Evolutionary conservation across 2,888 invertebrate genomes (phyloP).

Genomic region (Scrobipalpa costella): DNA sequence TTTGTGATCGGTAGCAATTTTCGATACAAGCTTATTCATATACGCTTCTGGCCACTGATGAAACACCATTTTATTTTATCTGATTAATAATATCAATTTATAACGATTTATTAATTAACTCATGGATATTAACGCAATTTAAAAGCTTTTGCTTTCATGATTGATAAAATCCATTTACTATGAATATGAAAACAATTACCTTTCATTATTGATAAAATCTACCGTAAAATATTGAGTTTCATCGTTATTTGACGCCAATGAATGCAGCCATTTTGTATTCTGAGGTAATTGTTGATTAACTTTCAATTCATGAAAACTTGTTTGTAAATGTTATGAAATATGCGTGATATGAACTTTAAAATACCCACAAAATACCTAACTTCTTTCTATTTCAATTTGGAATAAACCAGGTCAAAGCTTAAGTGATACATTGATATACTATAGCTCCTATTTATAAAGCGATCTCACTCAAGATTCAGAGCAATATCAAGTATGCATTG

Average conservation of each 20-base stretch:
- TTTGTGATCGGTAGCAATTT: background rate
- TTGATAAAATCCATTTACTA: slow-evolving; percentile 7
- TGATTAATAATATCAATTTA: background rate
- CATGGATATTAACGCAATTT: background rate
- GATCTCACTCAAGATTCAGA: no score
- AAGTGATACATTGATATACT: no score
- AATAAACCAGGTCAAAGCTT: no score
- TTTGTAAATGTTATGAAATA: no score
- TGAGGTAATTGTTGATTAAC: no score
- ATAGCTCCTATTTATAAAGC: no score
- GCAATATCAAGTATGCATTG: no score
- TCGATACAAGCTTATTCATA: background rate
- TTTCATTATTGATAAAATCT: slow-evolving; percentile 45
- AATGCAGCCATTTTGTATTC: background rate
- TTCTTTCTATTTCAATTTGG: no score
- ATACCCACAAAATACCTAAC: no score
- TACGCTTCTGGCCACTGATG: background rate
- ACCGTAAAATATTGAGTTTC: slow-evolving; percentile 41
- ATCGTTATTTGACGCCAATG: slow-evolving; percentile 12
- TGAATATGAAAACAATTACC: slow-evolving; percentile 36
- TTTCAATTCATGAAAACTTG: no score
- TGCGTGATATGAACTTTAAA: no score
- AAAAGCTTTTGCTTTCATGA: slow-evolving; percentile 2
- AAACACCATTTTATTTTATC: background rate
- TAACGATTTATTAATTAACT: background rate